Percentiles rank a stretch among this genome's conserved stretches.
Conservation (phyloP, 2,888 invertebrate species). For the Drosophila percnosoma region DNA sequence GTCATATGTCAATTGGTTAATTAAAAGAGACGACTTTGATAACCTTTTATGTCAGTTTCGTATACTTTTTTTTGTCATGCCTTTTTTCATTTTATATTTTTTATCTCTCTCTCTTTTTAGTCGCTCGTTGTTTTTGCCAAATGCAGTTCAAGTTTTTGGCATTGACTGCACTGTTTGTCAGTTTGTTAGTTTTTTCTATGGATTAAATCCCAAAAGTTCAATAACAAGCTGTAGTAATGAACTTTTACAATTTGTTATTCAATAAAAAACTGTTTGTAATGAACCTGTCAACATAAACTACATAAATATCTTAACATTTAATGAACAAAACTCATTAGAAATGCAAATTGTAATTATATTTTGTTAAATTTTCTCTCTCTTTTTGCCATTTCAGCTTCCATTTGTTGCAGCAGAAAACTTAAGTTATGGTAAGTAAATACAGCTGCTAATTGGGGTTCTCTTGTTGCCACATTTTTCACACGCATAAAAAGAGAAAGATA, state of each 20-base stretch:
- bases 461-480: conserved; percentile 37
- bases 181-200: conserved; percentile 11
- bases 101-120: conserved; percentile 48
- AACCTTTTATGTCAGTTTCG: conserved; percentile 71
- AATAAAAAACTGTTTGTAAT: conserved; percentile 15
- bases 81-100: conserved; percentile 18
- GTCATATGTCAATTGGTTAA: conserved; percentile 79
- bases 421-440: conserved; percentile 71
- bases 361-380: conserved; percentile 15
- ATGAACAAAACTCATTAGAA: conserved; percentile 2
- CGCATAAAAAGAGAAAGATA: neutral
- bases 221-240: conserved; percentile 52
- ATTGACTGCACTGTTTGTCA: conserved; percentile 25
- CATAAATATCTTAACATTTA: neutral
- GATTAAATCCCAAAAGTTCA: conserved; percentile 49
- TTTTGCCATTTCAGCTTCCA: conserved; percentile 48
- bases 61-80: conserved; percentile 27
- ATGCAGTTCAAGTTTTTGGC: conserved; percentile 48
- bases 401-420: conserved; percentile 43
- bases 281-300: conserved; percentile 11
- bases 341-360: conserved; percentile 17
- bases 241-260: conserved; percentile 37
- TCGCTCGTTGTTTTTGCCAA: conserved; percentile 21
- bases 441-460: conserved; percentile 58
- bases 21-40: conserved; percentile 65